Evolutionary conservation across 2,888 invertebrate species (phyloP).

Genomic region (Drosophila maculinotata): DNA sequence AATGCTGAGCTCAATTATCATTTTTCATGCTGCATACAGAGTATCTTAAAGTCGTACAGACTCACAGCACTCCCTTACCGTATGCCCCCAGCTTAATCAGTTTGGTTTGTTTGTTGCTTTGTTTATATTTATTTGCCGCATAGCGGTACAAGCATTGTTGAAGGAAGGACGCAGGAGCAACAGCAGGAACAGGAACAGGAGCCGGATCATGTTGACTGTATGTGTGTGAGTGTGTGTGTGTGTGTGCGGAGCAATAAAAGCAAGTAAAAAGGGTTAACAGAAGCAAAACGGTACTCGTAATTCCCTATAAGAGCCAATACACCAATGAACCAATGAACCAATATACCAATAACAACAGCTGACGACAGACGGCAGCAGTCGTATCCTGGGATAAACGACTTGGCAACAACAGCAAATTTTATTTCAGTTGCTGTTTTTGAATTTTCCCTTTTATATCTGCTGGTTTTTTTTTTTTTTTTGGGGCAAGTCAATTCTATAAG

Average conservation of each 20-base stretch:
- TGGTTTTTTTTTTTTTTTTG: neutral
- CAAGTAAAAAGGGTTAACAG: constrained; percentile 34
- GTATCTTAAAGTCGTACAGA: constrained; percentile 3
- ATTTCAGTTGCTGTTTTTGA: constrained; percentile 30
- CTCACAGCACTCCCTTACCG: neutral
- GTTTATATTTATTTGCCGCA: constrained; percentile 60
- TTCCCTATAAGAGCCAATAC: constrained; percentile 52
- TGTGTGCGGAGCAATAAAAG: constrained; percentile 3
- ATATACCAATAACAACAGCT: constrained; percentile 56
- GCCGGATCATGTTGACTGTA: constrained; percentile 7
- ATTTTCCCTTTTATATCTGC: neutral
- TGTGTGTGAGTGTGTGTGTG: neutral
- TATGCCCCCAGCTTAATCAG: constrained; percentile 6
- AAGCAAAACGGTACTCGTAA: constrained; percentile 46
- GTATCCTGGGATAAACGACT: constrained; percentile 44
- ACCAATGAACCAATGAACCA: constrained; percentile 37
- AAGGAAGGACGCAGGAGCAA: constrained; percentile 13
- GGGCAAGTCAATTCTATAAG: constrained; percentile 23
- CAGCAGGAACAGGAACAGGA: constrained; percentile 17
- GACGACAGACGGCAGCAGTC: constrained; percentile 45
- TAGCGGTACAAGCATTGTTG: constrained; percentile 67
- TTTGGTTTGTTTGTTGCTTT: constrained; percentile 32
- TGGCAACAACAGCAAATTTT: constrained; percentile 43
- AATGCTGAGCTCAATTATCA: no score
- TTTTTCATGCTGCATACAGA: neutral